phyloP scores from a whole-genome alignment of 2,888 invertebrate genomes.

The Tetragonisca angustula region DNA sequence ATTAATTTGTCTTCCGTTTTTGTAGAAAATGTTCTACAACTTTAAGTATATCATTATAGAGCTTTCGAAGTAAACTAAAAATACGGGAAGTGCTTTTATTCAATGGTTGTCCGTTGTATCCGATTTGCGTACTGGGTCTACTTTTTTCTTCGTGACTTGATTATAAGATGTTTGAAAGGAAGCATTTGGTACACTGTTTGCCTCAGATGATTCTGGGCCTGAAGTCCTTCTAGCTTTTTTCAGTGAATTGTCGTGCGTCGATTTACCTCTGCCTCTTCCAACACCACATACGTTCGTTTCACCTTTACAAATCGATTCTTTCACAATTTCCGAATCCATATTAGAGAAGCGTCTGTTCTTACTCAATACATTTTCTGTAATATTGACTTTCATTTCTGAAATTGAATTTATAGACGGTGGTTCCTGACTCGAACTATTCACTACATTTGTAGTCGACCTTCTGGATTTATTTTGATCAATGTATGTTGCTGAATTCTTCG shows the following conservation, averaged over 20 bases:
- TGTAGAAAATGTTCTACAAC: constrained; percentile 33
- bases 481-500: constrained; percentile 26
- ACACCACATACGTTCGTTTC: constrained; percentile 29
- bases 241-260: not conserved
- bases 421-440: constrained; percentile 33
- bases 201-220: constrained; percentile 28
- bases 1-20: constrained; percentile 10
- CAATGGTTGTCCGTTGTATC: constrained; percentile 41
- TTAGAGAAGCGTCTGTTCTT: constrained; percentile 23
- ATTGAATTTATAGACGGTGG: constrained; percentile 21
- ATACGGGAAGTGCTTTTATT: constrained; percentile 24
- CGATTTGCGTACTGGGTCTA: constrained; percentile 40
- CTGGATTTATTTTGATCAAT: constrained; percentile 41
- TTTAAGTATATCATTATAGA: constrained; percentile 51
- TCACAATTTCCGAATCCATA: constrained; percentile 50
- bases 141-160: constrained; percentile 46
- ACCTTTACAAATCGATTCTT: constrained; percentile 55
- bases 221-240: constrained; percentile 38
- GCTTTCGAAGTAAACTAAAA: constrained; percentile 37
- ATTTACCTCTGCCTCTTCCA: constrained; percentile 51
- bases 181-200: constrained; percentile 38
- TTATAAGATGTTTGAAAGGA: constrained; percentile 27
- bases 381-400: constrained; percentile 38
- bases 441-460: constrained; percentile 10
- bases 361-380: constrained; percentile 10